These are phyloP conservation scores for Halcyon senegalensis DNA, from an alignment of 2,113 vertebrate genomes.

Conservation along the genomic window DNA sequence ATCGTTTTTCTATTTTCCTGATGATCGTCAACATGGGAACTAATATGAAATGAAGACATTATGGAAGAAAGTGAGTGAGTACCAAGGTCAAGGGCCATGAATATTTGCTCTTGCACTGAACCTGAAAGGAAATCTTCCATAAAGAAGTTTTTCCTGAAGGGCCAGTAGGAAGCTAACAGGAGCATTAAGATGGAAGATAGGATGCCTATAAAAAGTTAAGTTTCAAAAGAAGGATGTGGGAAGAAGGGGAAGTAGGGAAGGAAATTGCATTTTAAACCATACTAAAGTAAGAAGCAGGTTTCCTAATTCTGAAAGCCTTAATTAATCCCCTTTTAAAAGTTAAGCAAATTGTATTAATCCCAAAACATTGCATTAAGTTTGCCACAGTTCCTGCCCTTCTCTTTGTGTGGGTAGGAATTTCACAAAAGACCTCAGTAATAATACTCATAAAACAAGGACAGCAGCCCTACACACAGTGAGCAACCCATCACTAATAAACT, in stretches of 20 bases:
- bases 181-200: conserved; percentile 61
- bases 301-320: conserved; percentile 44
- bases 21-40: neutral
- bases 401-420: conserved; percentile 24
- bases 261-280: conserved; percentile 60
- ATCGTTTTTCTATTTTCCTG: neutral
- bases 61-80: neutral
- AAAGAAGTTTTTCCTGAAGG: conserved; percentile 53
- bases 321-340: conserved; percentile 27
- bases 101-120: conserved; percentile 31
- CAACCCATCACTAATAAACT: conserved; percentile 31
- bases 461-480: conserved; percentile 25
- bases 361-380: conserved; percentile 33
- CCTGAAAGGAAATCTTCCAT: conserved; percentile 55
- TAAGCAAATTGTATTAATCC: conserved; percentile 4
- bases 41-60: neutral
- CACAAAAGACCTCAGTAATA: conserved; percentile 56
- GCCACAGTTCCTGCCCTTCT: conserved; percentile 32
- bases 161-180: neutral
- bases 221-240: conserved; percentile 62
- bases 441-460: conserved; percentile 5
- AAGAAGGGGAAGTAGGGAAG: conserved; percentile 47
- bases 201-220: conserved; percentile 54
- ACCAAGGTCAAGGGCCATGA: neutral
- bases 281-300: conserved; percentile 15